These are phyloP conservation scores for Bombycilla garrulus DNA, from an alignment of 2,113 vertebrate species.

Conservation along the genomic window DNA sequence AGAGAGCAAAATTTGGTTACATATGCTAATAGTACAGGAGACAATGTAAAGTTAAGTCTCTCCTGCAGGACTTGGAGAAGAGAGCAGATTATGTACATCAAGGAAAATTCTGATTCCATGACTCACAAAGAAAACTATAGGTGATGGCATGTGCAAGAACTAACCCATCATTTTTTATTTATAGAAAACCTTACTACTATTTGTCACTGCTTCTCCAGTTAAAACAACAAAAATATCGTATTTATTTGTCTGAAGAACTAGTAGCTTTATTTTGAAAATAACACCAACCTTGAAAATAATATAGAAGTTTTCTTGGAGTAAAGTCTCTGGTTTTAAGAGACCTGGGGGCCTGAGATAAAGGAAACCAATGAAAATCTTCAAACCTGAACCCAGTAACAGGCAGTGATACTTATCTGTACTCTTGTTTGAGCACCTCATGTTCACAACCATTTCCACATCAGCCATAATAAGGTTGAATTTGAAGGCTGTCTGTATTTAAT, in stretches of 20 bases:
- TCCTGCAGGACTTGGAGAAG: neutral
- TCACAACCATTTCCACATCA: neutral
- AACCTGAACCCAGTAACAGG: neutral
- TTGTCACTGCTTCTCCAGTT: neutral
- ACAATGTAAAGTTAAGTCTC: neutral
- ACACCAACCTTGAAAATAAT: neutral
- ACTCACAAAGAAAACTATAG: neutral
- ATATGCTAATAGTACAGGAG: neutral
- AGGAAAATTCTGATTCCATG: neutral
- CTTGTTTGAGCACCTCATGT: neutral
- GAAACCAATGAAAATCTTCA: conserved; percentile 40
- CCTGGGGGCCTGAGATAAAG: neutral
- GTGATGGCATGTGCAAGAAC: neutral
- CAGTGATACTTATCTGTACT: conserved; percentile 35
- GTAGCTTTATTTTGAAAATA: conserved; percentile 23
- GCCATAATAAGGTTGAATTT: conserved; percentile 7
- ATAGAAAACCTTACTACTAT: neutral
- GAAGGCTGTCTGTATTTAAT: conserved; percentile 49
- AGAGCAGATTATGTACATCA: neutral
- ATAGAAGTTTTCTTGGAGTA: neutral
- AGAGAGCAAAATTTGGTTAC: neutral
- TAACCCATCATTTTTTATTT: neutral
- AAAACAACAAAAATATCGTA: neutral
- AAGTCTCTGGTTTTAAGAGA: neutral
- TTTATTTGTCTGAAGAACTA: neutral